These are phyloP conservation scores for Zosterops pallidus DNA, from an alignment of 2,113 vertebrate genomes.

Conservation along the genomic window DNA sequence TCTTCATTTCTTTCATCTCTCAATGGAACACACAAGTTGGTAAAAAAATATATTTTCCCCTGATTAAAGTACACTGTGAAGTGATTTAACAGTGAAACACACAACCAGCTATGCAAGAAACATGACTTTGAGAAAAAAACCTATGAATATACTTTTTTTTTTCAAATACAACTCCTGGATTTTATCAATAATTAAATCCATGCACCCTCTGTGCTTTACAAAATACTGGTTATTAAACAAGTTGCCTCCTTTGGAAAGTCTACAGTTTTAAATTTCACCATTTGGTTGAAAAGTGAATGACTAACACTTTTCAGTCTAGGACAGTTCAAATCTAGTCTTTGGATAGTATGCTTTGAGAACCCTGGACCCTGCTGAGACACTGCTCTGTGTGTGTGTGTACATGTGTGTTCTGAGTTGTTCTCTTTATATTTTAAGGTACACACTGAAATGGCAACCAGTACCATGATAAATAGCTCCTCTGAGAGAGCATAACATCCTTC, in stretches of 20 bases:
- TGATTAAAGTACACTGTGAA: not conserved
- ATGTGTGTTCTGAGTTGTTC: not conserved
- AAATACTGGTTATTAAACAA: not conserved
- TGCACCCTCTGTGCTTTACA: not conserved
- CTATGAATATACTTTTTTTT: not conserved
- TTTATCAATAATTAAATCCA: not conserved
- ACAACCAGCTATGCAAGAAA: not conserved
- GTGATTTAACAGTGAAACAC: not conserved
- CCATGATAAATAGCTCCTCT: not conserved
- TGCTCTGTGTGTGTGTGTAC: not conserved
- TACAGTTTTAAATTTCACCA: not conserved
- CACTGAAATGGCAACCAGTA: not conserved
- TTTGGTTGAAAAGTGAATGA: not conserved
- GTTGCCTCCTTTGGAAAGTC: not conserved
- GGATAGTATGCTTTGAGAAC: not conserved
- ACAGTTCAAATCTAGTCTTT: not conserved
- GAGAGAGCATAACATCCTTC: not conserved
- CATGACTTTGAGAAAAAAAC: not conserved
- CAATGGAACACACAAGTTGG: fast-evolving
- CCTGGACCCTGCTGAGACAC: not conserved
- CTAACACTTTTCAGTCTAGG: not conserved
- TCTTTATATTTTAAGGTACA: not conserved
- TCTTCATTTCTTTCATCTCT: not conserved
- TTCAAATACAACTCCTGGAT: not conserved
- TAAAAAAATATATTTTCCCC: not conserved